Percentiles rank a stretch among this genome's conserved stretches.
phyloP scores from a whole-genome alignment of 2,113 vertebrate species.

The Ophthalmotilapia sp. region DNA sequence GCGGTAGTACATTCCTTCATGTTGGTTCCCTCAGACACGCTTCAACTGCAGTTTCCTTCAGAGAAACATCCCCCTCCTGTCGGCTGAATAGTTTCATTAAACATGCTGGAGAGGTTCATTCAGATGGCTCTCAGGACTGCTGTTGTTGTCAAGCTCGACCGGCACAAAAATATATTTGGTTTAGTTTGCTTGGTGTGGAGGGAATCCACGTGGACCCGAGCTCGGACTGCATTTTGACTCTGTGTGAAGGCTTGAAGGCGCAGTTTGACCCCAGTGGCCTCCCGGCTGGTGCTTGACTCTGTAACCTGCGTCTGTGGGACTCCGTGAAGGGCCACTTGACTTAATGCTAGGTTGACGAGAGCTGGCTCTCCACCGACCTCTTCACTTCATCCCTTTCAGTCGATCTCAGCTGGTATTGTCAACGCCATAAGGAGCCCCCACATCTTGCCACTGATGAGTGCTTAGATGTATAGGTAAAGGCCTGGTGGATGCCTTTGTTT shows the following conservation, averaged over 20 bases:
- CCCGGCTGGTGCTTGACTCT: background rate
- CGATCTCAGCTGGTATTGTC: background rate
- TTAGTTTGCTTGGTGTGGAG: conserved; percentile 9
- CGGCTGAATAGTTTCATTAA: background rate
- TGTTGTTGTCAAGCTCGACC: background rate
- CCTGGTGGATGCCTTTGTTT: background rate
- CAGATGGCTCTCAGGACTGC: background rate
- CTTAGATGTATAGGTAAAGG: background rate
- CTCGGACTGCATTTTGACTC: conserved; percentile 18
- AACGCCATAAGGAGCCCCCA: background rate
- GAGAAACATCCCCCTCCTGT: background rate
- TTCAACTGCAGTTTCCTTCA: background rate
- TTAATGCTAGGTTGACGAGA: background rate
- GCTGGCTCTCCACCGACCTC: background rate
- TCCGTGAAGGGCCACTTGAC: background rate
- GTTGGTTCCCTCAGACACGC: background rate
- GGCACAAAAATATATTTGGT: conserved; percentile 42
- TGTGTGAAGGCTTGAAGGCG: background rate
- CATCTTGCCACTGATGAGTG: background rate
- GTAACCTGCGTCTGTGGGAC: conserved; percentile 9
- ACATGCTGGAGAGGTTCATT: conserved; percentile 27
- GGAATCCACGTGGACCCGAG: background rate
- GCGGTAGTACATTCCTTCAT: conserved; percentile 15
- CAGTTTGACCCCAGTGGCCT: background rate
- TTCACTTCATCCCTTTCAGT: background rate